Conservation (phyloP, 2,797 vertebrate genomes). For the Micrastur ruficollis region DNA sequence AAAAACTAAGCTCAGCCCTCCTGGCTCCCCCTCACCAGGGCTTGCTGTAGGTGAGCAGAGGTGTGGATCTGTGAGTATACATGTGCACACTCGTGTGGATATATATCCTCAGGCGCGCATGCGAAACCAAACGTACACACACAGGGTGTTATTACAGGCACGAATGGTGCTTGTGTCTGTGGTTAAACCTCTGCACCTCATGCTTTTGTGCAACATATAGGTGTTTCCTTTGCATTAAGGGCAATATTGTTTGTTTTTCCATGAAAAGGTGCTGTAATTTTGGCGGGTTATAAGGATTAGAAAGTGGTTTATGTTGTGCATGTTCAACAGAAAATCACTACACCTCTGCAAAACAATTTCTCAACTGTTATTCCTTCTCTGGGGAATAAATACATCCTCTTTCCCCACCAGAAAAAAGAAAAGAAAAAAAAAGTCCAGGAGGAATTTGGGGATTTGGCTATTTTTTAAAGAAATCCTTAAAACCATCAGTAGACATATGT, state of each 20-base stretch:
- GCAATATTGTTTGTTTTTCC: background rate
- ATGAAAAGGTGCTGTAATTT: background rate
- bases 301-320: background rate
- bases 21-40: too few relatives aligned
- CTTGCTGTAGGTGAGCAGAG: background rate
- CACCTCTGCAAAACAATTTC: background rate
- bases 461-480: background rate
- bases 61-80: background rate
- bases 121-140: background rate
- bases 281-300: background rate
- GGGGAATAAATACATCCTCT: background rate
- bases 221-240: background rate
- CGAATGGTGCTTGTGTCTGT: background rate
- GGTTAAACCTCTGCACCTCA: background rate
- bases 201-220: background rate
- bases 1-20: background rate
- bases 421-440: background rate
- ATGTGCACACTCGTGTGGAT: rapidly evolving
- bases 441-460: background rate
- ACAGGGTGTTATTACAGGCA: background rate
- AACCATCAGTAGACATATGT: background rate
- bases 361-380: background rate
- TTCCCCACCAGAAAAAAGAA: background rate
- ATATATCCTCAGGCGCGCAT: rapidly evolving
- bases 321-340: background rate